phyloP scores from a whole-genome alignment of 2,797 vertebrate genomes.

The Spheniscus humboldti region DNA sequence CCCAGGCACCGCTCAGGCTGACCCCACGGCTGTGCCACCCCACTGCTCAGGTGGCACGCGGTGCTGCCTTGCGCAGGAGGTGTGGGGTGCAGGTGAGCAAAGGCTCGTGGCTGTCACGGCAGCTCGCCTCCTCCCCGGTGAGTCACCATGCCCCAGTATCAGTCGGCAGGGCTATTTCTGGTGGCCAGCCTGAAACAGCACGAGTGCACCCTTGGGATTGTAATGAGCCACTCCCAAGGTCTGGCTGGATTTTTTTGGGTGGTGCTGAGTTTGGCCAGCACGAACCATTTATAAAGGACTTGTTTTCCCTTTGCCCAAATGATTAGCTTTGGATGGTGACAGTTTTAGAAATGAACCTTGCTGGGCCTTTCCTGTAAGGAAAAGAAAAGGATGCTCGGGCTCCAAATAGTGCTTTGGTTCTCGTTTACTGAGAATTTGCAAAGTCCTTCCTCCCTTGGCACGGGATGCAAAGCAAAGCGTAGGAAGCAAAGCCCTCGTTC shows the following conservation, averaged over 20 bases:
- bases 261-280: neutral
- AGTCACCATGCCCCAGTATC: slow-evolving; percentile 34
- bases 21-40: fast-evolving
- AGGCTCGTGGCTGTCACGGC: neutral
- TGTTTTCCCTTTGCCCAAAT: neutral
- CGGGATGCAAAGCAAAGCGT: neutral
- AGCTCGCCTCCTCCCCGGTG: neutral
- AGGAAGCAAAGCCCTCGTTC: neutral
- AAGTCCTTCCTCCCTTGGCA: neutral
- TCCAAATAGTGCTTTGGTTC: neutral
- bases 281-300: neutral
- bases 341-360: neutral
- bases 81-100: neutral
- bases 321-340: neutral
- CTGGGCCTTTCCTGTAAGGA: neutral
- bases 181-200: neutral
- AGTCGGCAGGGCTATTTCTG: neutral
- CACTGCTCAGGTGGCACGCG: neutral
- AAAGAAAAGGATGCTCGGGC: neutral
- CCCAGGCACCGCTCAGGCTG: fast-evolving
- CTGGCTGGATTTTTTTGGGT: neutral
- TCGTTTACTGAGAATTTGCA: neutral
- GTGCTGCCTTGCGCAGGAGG: neutral
- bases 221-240: slow-evolving; percentile 1
- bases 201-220: neutral